Evolutionary conservation across 2,113 vertebrate species (phyloP).

Genomic region (Podarcis raffonei): DNA sequence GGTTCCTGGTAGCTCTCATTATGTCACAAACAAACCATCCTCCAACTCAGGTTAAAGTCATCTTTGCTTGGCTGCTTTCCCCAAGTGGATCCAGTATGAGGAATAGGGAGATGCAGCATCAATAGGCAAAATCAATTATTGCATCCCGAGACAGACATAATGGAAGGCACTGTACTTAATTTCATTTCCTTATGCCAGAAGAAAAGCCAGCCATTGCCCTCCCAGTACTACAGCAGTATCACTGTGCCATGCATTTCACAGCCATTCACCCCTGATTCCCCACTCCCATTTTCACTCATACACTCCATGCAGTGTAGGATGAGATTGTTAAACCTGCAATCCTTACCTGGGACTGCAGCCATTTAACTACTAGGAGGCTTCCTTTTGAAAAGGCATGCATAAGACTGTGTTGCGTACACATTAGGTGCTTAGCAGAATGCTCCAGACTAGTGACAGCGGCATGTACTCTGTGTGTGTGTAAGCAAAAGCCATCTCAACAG

Average conservation of each 20-base stretch:
- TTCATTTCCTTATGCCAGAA: neutral
- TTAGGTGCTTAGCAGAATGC: neutral
- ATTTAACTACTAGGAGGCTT: neutral
- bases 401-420: neutral
- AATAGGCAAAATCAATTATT: neutral
- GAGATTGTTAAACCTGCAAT: neutral
- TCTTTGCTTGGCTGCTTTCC: neutral
- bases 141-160: neutral
- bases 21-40: no score
- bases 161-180: neutral
- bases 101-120: neutral
- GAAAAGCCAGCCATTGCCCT: neutral
- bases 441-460: neutral
- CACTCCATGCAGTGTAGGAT: neutral
- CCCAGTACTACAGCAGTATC: neutral
- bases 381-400: neutral
- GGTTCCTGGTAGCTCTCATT: neutral
- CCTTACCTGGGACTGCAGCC: neutral
- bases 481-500: neutral
- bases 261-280: neutral
- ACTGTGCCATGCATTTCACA: neutral
- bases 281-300: neutral
- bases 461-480: neutral
- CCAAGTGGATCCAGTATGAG: neutral
- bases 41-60: neutral